Percentiles rank a stretch among this genome's conserved stretches.
phyloP scores from a whole-genome alignment of 2,888 invertebrate species.

The Cyaniris semiargus region DNA sequence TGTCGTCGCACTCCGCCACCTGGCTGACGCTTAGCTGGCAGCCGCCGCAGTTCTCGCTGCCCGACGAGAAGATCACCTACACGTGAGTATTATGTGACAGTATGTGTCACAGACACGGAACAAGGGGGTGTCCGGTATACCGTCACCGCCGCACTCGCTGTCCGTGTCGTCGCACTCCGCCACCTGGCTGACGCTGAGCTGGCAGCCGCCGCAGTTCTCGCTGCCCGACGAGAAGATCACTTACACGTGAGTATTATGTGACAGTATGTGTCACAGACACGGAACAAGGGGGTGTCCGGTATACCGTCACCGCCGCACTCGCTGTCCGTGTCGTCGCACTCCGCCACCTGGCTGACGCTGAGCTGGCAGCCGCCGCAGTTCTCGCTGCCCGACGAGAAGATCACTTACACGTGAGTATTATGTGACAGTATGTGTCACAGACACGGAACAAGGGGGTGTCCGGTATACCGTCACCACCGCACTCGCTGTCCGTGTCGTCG shows the following conservation, averaged over 20 bases:
- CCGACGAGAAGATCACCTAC: slow-evolving; percentile 88
- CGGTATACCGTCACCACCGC: slow-evolving; percentile 90
- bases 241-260: slow-evolving; percentile 81
- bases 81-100: slow-evolving; percentile 72
- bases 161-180: slow-evolving; percentile 89
- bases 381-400: slow-evolving; percentile 88
- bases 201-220: slow-evolving; percentile 92
- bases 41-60: slow-evolving; percentile 90
- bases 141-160: slow-evolving; percentile 90
- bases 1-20: slow-evolving; percentile 89
- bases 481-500: slow-evolving; percentile 87
- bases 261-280: slow-evolving; percentile 43
- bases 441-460: slow-evolving; percentile 70
- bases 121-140: slow-evolving; percentile 83
- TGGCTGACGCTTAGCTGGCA: slow-evolving; percentile 92
- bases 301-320: slow-evolving; percentile 91
- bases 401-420: slow-evolving; percentile 84
- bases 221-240: slow-evolving; percentile 88
- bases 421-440: slow-evolving; percentile 39
- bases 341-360: slow-evolving; percentile 90
- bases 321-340: slow-evolving; percentile 87
- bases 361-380: slow-evolving; percentile 93
- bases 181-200: slow-evolving; percentile 89
- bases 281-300: slow-evolving; percentile 79
- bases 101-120: slow-evolving; percentile 49